Conservation (phyloP, 1,140 invertebrate species). For the Paralvinella palmiformis region DNA sequence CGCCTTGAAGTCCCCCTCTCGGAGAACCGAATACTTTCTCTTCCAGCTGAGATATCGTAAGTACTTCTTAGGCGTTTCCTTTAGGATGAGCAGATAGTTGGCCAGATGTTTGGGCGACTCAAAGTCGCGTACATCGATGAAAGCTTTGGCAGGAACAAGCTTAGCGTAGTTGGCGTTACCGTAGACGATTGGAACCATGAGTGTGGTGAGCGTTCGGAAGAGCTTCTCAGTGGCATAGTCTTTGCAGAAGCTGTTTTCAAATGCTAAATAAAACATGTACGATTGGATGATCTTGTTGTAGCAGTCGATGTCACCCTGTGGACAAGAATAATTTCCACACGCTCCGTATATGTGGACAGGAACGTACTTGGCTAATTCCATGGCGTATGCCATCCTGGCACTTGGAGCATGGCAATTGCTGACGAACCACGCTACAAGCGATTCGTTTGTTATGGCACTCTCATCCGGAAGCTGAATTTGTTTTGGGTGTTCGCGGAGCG, state of each 20-base stretch:
- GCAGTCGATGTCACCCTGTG: neutral
- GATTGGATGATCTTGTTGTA: neutral
- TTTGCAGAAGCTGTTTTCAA: slow-evolving; percentile 32
- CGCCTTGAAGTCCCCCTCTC: too few species aligned
- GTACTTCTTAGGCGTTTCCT: too few species aligned
- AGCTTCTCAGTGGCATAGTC: slow-evolving; percentile 35
- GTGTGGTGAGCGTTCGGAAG: slow-evolving; percentile 11
- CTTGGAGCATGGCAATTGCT: neutral
- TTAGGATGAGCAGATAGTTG: neutral
- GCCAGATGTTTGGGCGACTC: neutral
- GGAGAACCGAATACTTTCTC: too few species aligned
- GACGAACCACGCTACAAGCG: neutral
- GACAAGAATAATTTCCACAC: slow-evolving; percentile 59
- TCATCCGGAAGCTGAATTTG: too few species aligned
- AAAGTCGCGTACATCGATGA: neutral
- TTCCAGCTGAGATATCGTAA: too few species aligned
- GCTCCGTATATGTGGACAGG: slow-evolving; percentile 86
- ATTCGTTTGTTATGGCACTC: neutral
- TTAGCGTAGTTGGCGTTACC: neutral
- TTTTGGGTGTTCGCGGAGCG: too few species aligned
- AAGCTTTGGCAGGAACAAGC: neutral
- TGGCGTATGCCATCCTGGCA: slow-evolving; percentile 64
- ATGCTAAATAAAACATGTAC: slow-evolving; percentile 31
- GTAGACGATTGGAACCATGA: neutral
- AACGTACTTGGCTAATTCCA: slow-evolving; percentile 78